Evolutionary conservation across 2,888 invertebrate genomes (phyloP).

Genomic region (Phragmatobia fuliginosa): DNA sequence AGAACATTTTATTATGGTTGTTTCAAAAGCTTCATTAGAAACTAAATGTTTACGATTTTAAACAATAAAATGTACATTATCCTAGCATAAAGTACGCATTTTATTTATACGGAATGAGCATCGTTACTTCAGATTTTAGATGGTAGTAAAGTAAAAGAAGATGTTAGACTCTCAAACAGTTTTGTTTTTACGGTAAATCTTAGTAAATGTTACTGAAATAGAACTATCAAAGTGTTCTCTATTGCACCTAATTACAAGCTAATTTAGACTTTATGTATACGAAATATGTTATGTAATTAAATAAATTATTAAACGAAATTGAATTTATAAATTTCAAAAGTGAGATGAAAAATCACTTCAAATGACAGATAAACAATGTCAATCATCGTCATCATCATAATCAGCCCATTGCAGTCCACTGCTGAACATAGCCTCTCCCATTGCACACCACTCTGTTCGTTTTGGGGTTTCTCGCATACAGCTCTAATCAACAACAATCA

Average conservation of each 20-base stretch:
- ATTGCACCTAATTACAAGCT: constrained; percentile 33
- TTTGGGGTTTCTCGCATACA: no score
- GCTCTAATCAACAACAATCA: no score
- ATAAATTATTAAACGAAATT: no score
- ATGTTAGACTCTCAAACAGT: constrained; percentile 36
- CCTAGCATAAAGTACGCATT: constrained; percentile 40
- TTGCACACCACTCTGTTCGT: no score
- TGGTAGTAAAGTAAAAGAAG: constrained; percentile 45
- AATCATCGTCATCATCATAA: no score
- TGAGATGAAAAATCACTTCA: no score
- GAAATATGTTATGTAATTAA: no score
- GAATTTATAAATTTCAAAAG: no score
- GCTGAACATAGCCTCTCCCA: no score
- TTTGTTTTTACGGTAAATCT: constrained; percentile 40
- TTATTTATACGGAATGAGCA: constrained; percentile 42
- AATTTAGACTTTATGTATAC: background rate
- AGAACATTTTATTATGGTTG: constrained; percentile 21
- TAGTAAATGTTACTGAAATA: constrained; percentile 36
- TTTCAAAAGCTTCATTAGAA: constrained; percentile 32
- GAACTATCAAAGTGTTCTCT: constrained; percentile 21
- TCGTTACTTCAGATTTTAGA: constrained; percentile 48
- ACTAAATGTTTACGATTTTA: constrained; percentile 41
- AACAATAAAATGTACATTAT: constrained; percentile 45
- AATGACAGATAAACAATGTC: no score
- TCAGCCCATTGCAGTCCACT: no score